phyloP scores from a whole-genome alignment of 1,140 invertebrate genomes.

The Paraescarpia echinospica region DNA sequence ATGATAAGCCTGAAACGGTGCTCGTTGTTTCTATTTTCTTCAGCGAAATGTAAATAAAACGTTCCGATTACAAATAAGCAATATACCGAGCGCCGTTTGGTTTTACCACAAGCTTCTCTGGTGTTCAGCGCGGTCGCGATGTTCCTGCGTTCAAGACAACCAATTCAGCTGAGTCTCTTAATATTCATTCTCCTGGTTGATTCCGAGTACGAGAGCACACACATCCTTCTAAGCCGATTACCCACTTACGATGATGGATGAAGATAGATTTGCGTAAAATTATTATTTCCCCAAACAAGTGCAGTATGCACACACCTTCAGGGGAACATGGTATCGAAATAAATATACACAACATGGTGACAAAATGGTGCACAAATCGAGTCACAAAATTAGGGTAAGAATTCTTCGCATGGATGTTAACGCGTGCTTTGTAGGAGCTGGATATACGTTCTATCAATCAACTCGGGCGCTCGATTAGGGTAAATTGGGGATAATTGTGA shows the following conservation, averaged over 20 bases:
- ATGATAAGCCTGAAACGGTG: too few species aligned
- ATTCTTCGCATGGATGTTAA: neutral
- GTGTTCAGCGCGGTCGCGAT: too few species aligned
- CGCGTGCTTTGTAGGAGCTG: neutral
- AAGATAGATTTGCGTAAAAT: neutral
- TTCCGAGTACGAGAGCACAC: neutral
- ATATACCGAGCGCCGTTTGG: too few species aligned
- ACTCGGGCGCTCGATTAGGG: neutral
- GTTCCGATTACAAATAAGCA: too few species aligned
- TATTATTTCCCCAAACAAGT: neutral
- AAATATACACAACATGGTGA: neutral
- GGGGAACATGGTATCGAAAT: neutral
- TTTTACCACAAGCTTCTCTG: too few species aligned
- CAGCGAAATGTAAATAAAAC: too few species aligned
- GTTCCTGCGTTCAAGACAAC: too few species aligned
- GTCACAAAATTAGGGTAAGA: neutral
- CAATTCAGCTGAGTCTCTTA: neutral
- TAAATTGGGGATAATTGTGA: neutral
- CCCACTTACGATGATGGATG: neutral
- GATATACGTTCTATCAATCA: neutral
- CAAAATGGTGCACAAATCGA: neutral
- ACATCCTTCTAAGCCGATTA: neutral
- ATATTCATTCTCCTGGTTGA: neutral
- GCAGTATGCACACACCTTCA: neutral
- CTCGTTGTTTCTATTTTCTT: too few species aligned